phyloP scores from a whole-genome alignment of 2,113 vertebrate genomes.

The Tragelaphus buxtoni region DNA sequence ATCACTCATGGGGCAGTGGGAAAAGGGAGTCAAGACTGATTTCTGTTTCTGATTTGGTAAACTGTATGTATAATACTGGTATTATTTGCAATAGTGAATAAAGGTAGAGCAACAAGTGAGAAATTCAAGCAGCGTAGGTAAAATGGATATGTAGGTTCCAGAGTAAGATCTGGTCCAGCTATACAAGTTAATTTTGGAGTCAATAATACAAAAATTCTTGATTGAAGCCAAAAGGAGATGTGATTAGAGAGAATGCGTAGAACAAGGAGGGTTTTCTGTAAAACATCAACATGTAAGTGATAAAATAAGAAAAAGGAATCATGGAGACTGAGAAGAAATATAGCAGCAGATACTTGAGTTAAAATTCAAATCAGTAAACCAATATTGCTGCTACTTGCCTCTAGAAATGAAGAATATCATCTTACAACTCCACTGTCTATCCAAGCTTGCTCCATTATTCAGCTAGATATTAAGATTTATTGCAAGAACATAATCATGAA shows the following conservation, averaged over 20 bases:
- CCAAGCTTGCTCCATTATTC: background rate
- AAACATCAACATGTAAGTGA: background rate
- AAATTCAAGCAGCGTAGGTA: background rate
- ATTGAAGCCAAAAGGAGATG: background rate
- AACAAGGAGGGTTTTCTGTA: background rate
- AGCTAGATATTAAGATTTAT: background rate
- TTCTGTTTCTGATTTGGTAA: background rate
- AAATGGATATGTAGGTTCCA: background rate
- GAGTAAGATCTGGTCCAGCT: background rate
- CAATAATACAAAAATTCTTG: background rate
- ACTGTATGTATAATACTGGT: background rate
- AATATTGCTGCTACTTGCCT: background rate
- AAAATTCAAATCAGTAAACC: background rate
- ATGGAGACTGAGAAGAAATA: background rate
- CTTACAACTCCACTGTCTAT: background rate
- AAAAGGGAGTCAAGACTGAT: background rate
- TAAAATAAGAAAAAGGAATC: background rate
- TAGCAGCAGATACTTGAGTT: background rate
- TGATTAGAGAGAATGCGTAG: background rate
- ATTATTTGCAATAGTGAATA: background rate
- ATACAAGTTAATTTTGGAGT: background rate
- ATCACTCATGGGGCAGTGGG: background rate
- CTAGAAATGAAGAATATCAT: constrained; percentile 10
- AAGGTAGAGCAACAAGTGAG: background rate
- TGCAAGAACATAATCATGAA: background rate